These are phyloP conservation scores for Hipposideros larvatus DNA, from an alignment of 2,797 vertebrate genomes.

Conservation along the genomic window DNA sequence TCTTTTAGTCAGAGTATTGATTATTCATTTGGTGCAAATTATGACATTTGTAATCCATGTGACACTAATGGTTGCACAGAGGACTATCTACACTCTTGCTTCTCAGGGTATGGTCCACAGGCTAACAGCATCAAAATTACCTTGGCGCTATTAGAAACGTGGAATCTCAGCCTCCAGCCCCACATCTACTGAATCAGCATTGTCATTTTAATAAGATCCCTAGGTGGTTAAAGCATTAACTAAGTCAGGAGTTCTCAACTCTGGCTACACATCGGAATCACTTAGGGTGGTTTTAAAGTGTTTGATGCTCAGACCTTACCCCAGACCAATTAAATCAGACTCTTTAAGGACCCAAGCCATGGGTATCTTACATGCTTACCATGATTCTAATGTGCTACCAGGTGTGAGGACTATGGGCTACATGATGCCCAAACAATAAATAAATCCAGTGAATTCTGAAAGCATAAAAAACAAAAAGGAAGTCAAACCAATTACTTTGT, in stretches of 20 bases:
- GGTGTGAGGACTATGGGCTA: not conserved
- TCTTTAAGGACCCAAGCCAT: not conserved
- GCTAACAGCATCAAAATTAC: not conserved
- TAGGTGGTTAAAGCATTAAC: conserved; percentile 18
- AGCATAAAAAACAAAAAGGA: not conserved
- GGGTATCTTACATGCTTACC: not conserved
- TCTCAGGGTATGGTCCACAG: not conserved
- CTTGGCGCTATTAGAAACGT: not conserved
- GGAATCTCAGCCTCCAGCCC: not conserved
- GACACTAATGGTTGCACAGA: not conserved
- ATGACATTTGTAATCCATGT: not conserved
- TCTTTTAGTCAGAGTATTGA: not conserved
- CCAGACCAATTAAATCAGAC: not conserved
- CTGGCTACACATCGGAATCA: not conserved
- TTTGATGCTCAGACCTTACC: not conserved
- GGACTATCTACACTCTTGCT: not conserved
- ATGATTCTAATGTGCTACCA: not conserved
- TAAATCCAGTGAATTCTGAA: conserved; percentile 44
- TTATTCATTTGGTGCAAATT: not conserved
- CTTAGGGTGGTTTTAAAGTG: not conserved
- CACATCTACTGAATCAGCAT: not conserved
- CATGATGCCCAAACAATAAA: not conserved
- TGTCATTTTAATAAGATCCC: not conserved
- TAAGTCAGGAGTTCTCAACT: not conserved
- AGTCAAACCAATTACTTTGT: conserved; percentile 48